These are phyloP conservation scores for Sarcophaga variegata DNA, from an alignment of 2,888 invertebrate species.

Conservation along the genomic window DNA sequence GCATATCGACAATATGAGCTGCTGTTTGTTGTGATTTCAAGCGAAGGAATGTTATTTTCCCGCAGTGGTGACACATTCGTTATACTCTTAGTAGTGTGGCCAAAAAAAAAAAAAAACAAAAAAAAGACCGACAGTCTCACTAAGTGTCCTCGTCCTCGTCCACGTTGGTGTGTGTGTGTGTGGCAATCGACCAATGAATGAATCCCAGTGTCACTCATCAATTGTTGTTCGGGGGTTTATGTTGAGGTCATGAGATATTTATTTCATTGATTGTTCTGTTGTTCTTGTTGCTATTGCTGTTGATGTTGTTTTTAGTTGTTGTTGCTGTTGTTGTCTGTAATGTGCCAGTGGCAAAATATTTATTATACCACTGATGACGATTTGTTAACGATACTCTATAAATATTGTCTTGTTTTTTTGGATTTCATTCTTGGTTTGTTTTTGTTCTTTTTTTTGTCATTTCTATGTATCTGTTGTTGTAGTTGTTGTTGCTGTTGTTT, in stretches of 20 bases:
- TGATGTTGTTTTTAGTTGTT: neutral
- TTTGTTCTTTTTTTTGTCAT: neutral
- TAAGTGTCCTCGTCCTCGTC: neutral
- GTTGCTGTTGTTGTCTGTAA: conserved; percentile 52
- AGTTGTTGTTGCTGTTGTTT: conserved; percentile 18
- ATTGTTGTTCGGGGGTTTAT: conserved; percentile 45
- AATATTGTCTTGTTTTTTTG: conserved; percentile 56
- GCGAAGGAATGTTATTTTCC: conserved; percentile 28
- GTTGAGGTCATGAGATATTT: conserved; percentile 67
- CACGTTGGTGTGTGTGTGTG: neutral
- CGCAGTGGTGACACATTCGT: conserved; percentile 55
- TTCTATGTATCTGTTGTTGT: conserved; percentile 17
- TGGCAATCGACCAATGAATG: neutral
- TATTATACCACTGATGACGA: conserved; percentile 68
- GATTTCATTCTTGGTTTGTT: conserved; percentile 1
- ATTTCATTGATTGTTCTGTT: conserved; percentile 48
- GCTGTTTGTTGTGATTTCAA: neutral
- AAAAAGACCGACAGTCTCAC: neutral
- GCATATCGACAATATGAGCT: neutral
- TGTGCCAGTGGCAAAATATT: conserved; percentile 64
- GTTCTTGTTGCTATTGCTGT: neutral
- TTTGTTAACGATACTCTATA: conserved; percentile 69
- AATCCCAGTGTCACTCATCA: conserved; percentile 35
- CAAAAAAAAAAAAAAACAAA: conserved; percentile 29
- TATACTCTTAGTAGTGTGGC: conserved; percentile 30